Evolutionary conservation across 2,113 vertebrate species (phyloP), one percentile per base, ranked within the genome.

Genomic region (Anhinga anhinga): DNA sequence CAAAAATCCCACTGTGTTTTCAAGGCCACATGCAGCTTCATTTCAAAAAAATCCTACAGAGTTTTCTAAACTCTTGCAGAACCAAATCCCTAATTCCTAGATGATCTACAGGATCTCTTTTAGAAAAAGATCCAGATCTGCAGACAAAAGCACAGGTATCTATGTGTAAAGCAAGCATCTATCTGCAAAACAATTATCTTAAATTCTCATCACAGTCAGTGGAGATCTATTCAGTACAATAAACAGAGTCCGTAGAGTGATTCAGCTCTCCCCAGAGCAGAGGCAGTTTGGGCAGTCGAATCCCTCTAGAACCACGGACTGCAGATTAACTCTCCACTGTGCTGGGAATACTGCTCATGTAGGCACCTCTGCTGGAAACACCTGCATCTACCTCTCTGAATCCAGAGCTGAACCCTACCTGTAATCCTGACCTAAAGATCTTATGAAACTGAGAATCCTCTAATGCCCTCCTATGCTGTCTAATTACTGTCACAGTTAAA

Each of bases 221-320:
- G 29, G 30, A 83, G 49, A 80, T 20, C 11, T 69, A 66, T 49
- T 17, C 49, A 67, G 27, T 34, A 34, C 27, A 45, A 61, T 19
- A 80, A 91, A 62, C 2, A 4, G 69, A 70, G 42, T 11, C 21
- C 0, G 0, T 13, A 29, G 25, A 9, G 19, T 25, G 58, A 77
- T 55, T 58, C 22, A 26, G 36, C 8, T 80, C 5, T 86, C 34
- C 58, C 6, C 49, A 80, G 38, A 79, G 58, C 36, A 83, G 45
- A 36, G 17, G 19, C 3, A 20, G 9, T 30, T 50, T 49, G 40
- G n/a, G 8, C 19, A 10, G 32, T 25, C 27, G 27, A 65, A 90
- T 65, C n/a, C 26, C 76, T 65, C 21, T 42, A 53, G 42, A 84
- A 66, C 11, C 8, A 76, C 40, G 5, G 38, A 26, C 20, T 13